Conservation (phyloP, 2,888 invertebrate species). For the Drosophila lutescens region DNA sequence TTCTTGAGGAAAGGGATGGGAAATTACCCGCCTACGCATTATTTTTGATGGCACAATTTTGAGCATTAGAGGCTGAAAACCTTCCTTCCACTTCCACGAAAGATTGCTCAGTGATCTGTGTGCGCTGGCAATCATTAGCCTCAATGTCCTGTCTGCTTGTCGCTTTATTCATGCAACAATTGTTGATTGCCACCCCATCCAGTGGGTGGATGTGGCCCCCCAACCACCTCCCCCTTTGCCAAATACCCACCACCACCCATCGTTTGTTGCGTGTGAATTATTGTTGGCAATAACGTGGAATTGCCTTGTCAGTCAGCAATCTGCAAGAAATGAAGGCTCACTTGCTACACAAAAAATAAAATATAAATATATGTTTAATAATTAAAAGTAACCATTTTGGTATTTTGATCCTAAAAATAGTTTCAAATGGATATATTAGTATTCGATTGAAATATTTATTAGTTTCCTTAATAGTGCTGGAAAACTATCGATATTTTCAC, state of each 20-base stretch:
- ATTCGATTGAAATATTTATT: too few relatives aligned
- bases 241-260: not conserved
- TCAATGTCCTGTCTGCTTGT: constrained; percentile 39
- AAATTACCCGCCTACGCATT: constrained; percentile 54
- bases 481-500: too few relatives aligned
- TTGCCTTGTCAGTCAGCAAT: constrained; percentile 63
- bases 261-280: constrained; percentile 67
- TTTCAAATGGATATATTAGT: too few relatives aligned
- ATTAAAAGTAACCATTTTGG: too few relatives aligned
- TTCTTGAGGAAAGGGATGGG: not conserved
- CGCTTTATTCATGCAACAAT: constrained; percentile 74
- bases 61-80: constrained; percentile 31
- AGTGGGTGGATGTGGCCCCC: not conserved
- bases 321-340: constrained; percentile 50
- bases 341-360: not conserved
- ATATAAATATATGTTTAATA: too few relatives aligned
- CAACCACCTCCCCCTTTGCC: not conserved
- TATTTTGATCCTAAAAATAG: too few relatives aligned
- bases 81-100: not conserved
- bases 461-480: too few relatives aligned
- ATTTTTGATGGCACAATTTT: constrained; percentile 77
- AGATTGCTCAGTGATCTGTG: constrained; percentile 74
- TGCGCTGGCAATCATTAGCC: constrained; percentile 74
- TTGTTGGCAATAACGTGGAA: constrained; percentile 68
- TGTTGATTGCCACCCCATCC: constrained; percentile 64